phyloP scores from a whole-genome alignment of 1,140 invertebrate species.

The Ips typographus region DNA sequence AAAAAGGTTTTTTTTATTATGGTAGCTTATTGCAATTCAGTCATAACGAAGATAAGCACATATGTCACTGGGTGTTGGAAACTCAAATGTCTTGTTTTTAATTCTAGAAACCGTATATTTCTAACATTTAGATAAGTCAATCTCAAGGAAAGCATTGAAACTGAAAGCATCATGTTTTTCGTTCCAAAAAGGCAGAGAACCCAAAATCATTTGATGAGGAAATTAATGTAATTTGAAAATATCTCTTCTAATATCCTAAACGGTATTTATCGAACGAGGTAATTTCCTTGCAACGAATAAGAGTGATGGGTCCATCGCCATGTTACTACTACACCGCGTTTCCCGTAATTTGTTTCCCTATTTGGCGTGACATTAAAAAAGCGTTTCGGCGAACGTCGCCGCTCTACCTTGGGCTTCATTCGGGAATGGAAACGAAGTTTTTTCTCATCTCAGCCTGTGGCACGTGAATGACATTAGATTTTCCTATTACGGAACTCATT shows the following conservation, averaged over 20 bases:
- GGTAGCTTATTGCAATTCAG: too few relatives aligned
- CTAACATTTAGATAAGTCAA: too few relatives aligned
- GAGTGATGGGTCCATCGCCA: constrained; percentile 20
- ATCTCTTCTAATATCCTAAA: constrained; percentile 16
- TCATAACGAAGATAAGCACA: too few relatives aligned
- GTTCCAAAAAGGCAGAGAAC: neutral
- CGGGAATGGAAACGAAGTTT: constrained; percentile 9
- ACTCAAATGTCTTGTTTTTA: too few relatives aligned
- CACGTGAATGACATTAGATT: constrained; percentile 11
- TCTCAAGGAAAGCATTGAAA: too few relatives aligned
- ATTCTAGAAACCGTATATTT: too few relatives aligned
- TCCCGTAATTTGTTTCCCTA: constrained; percentile 32
- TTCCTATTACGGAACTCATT: constrained; percentile 5
- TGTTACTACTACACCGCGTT: constrained; percentile 22
- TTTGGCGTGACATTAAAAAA: constrained; percentile 30
- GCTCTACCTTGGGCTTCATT: neutral
- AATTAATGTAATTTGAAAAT: constrained; percentile 11
- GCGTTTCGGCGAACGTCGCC: constrained; percentile 7
- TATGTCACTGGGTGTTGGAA: too few relatives aligned
- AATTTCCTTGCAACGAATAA: constrained; percentile 23
- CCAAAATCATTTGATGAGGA: constrained; percentile 1
- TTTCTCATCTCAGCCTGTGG: neutral
- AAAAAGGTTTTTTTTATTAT: too few relatives aligned
- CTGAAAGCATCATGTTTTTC: too few relatives aligned
- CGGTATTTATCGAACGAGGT: constrained; percentile 22